A percentile compares a stretch with the other conserved stretches of the same genome.
Conservation (phyloP, 2,113 vertebrate genomes). For the Talpa occidentalis region DNA sequence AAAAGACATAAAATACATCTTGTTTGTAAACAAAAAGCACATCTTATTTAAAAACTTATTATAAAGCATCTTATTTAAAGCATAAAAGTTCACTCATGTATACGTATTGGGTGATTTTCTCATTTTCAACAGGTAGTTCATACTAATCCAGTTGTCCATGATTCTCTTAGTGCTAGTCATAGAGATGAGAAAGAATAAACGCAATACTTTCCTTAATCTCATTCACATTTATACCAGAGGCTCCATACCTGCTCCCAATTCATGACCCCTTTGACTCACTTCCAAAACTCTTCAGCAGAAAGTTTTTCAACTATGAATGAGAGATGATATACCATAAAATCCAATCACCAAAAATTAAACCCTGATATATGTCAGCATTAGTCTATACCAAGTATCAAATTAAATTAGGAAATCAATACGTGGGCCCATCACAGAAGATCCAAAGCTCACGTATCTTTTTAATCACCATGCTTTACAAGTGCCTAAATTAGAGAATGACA, state of each 20-base stretch:
- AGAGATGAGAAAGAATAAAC: slow-evolving; percentile 12
- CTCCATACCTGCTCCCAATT: background rate
- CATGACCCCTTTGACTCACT: background rate
- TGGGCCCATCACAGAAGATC: background rate
- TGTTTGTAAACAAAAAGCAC: background rate
- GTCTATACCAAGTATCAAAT: background rate
- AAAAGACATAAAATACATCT: background rate
- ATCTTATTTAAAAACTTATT: slow-evolving; percentile 10
- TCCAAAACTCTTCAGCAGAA: background rate
- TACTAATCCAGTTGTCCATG: background rate
- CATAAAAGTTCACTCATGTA: background rate
- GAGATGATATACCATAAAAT: background rate
- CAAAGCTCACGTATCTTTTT: slow-evolving; percentile 20
- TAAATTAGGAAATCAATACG: background rate
- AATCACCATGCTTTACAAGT: background rate
- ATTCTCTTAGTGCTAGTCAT: background rate
- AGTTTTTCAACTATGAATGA: background rate
- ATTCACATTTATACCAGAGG: background rate
- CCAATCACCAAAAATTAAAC: slow-evolving; percentile 28
- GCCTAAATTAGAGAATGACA: background rate
- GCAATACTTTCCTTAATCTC: background rate
- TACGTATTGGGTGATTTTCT: background rate
- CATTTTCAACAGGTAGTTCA: slow-evolving; percentile 51
- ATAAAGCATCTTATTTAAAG: slow-evolving; percentile 23
- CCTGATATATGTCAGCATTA: background rate